A percentile compares a stretch with the other conserved stretches of the same genome.
Evolutionary conservation across 2,113 vertebrate species (phyloP).

Genomic region (Gopherus evgoodei): DNA sequence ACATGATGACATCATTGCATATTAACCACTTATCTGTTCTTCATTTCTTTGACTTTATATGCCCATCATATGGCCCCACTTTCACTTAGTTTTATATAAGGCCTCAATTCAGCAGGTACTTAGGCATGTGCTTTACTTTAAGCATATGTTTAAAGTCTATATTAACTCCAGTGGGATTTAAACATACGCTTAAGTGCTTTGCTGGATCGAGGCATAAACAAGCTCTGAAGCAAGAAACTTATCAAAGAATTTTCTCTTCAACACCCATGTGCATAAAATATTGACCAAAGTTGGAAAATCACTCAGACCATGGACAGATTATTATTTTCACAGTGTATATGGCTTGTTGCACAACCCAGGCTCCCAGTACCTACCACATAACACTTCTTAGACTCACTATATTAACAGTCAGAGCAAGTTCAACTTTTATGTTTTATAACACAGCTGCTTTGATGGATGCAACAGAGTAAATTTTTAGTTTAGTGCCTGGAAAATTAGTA

Average conservation of each 20-base stretch:
- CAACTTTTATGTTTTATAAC: constrained; percentile 8
- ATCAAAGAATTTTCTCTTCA: constrained; percentile 30
- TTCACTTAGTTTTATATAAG: not conserved
- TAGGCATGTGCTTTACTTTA: not conserved
- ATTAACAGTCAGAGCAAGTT: constrained; percentile 20
- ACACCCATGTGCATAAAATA: constrained; percentile 42
- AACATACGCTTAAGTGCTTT: constrained; percentile 18
- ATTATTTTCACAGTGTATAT: not conserved
- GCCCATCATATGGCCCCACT: not conserved
- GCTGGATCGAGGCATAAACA: constrained; percentile 36
- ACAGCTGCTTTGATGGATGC: not conserved
- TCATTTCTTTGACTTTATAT: not conserved
- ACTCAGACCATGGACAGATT: not conserved
- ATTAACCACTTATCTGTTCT: not conserved
- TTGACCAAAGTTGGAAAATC: not conserved
- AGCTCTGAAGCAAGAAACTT: constrained; percentile 34
- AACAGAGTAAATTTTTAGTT: not conserved
- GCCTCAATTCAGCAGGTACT: not conserved
- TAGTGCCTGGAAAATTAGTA: not conserved
- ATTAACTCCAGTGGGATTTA: constrained; percentile 13
- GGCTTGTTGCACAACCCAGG: not conserved
- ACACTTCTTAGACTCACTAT: not conserved
- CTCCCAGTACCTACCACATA: not conserved
- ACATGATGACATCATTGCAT: not conserved
- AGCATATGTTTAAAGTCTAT: not conserved